Conservation (phyloP, 2,888 invertebrate species). For the Drosophila neotestacea region DNA sequence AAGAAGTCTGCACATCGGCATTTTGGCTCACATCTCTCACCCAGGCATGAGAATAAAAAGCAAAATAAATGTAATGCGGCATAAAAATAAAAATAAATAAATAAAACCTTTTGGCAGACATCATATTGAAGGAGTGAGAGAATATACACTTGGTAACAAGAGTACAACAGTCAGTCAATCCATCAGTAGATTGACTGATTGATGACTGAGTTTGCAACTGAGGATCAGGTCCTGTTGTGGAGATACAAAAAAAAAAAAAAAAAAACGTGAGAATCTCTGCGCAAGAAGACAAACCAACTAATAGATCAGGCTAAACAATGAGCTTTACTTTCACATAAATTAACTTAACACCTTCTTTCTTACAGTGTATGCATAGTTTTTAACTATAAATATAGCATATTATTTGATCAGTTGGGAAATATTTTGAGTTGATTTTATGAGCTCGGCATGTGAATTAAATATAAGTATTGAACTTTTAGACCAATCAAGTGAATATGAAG, state of each 20-base stretch:
- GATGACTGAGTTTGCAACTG: slow-evolving; percentile 31
- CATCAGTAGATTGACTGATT: slow-evolving; percentile 50
- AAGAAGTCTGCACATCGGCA: slow-evolving; percentile 32
- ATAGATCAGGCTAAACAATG: slow-evolving; percentile 27
- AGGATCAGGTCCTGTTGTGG: slow-evolving; percentile 5
- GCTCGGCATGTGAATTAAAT: background rate
- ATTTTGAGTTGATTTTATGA: background rate
- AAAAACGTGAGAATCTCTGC: slow-evolving; percentile 30
- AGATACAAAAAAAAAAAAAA: background rate
- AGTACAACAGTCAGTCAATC: slow-evolving; percentile 18
- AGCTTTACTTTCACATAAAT: slow-evolving; percentile 27
- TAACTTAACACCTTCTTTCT: slow-evolving; percentile 20
- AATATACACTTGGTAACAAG: slow-evolving; percentile 22
- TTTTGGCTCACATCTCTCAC: slow-evolving; percentile 44
- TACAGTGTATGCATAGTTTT: background rate
- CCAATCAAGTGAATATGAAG: background rate
- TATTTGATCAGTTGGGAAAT: slow-evolving; percentile 3
- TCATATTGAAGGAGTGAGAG: slow-evolving; percentile 23
- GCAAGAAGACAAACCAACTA: slow-evolving; percentile 13
- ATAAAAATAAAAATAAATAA: slow-evolving; percentile 73
- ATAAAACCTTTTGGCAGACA: slow-evolving; percentile 58
- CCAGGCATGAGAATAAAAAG: slow-evolving; percentile 67
- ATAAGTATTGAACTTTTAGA: slow-evolving; percentile 2
- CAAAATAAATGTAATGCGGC: slow-evolving; percentile 74
- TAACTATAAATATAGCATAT: slow-evolving; percentile 10